Conservation (phyloP, 2,113 vertebrate species). For the Chloropsis hardwickii region DNA sequence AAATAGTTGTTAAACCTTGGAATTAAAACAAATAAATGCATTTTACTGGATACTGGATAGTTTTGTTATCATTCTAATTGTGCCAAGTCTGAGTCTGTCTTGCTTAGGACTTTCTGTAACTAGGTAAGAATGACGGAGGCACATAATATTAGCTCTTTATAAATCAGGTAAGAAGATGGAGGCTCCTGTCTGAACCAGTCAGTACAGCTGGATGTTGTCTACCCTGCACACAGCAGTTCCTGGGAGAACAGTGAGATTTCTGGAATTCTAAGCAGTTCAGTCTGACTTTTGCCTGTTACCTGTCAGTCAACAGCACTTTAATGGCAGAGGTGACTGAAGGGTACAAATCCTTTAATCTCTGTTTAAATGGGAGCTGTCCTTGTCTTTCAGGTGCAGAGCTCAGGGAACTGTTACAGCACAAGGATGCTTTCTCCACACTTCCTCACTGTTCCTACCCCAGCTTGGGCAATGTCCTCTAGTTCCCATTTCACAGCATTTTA, state of each 20-base stretch:
- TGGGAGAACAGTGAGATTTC: not conserved
- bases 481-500: not conserved
- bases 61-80: not conserved
- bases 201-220: not conserved
- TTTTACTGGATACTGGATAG: not conserved
- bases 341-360: not conserved
- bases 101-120: not conserved
- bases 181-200: not conserved
- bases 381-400: not conserved
- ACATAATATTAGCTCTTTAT: not conserved
- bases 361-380: not conserved
- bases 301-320: not conserved
- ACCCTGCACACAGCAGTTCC: not conserved
- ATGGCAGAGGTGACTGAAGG: not conserved
- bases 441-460: not conserved
- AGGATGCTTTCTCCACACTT: accelerated
- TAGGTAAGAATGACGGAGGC: not conserved
- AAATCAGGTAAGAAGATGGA: not conserved
- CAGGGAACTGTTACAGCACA: not conserved
- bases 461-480: too few species aligned
- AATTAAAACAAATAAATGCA: conserved; percentile 56
- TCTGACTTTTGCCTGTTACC: not conserved
- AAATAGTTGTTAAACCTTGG: conserved; percentile 21
- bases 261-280: not conserved
- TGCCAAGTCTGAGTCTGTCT: not conserved